Conservation (phyloP, 2,888 invertebrate species). For the Melipona bicolor region DNA sequence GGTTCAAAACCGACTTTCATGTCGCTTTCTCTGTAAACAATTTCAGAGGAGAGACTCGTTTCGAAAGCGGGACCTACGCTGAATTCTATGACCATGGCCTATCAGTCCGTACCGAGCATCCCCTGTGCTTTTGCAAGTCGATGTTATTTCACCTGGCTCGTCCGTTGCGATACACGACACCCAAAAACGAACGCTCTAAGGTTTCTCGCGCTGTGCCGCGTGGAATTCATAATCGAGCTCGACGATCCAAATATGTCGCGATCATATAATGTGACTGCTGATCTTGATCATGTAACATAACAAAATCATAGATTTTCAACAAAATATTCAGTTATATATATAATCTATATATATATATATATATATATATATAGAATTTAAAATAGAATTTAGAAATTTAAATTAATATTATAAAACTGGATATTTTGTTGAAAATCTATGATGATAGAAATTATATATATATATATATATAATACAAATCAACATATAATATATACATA, state of each 20-base stretch:
- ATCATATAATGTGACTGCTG: background rate
- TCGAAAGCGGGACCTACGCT: conserved; percentile 36
- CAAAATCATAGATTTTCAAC: background rate
- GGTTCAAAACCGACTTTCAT: conserved; percentile 39
- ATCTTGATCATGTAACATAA: background rate
- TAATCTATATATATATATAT: no score
- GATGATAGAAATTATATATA: no score
- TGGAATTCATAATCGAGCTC: conserved; percentile 45
- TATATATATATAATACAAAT: no score
- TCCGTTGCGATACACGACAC: conserved; percentile 18
- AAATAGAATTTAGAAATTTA: no score
- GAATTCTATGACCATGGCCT: background rate
- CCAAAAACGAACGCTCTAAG: conserved; percentile 24
- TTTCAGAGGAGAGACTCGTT: conserved; percentile 31
- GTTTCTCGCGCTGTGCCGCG: background rate
- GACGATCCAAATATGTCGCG: background rate
- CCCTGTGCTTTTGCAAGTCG: background rate
- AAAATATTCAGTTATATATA: no score
- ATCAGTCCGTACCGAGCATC: background rate
- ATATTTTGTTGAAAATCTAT: no score
- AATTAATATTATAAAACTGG: no score
- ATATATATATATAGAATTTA: no score
- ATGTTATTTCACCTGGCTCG: conserved; percentile 13
- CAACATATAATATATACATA: no score
- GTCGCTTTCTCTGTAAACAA: conserved; percentile 44